phyloP scores from a whole-genome alignment of 92 coral and sea anemone species.

The Porites rus region DNA sequence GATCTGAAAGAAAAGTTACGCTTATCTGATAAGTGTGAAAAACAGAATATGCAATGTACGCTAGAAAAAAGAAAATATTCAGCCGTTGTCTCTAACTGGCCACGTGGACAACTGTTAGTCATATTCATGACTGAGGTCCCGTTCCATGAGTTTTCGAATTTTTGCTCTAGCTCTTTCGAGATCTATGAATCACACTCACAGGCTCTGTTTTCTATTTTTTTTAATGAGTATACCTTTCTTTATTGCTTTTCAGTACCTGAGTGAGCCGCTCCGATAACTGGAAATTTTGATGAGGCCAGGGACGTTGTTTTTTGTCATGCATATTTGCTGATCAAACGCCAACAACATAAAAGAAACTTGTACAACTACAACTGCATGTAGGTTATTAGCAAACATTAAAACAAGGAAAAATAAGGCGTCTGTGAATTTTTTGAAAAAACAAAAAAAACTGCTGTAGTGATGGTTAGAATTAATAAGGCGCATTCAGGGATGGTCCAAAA shows the following conservation, averaged over 20 bases:
- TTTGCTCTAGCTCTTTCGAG: background rate
- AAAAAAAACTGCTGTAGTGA: background rate
- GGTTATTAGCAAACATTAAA: background rate
- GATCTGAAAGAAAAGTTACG: too few species aligned
- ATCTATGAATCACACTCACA: too few species aligned
- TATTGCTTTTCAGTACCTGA: constrained; percentile 25
- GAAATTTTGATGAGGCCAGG: background rate
- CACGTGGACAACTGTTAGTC: background rate
- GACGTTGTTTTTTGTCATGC: too few species aligned
- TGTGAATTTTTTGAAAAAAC: background rate
- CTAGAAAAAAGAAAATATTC: too few species aligned
- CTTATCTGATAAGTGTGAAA: too few species aligned
- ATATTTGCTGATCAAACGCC: background rate
- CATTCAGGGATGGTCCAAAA: too few species aligned
- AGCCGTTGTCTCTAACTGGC: too few species aligned
- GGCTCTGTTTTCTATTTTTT: background rate
- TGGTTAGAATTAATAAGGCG: too few species aligned
- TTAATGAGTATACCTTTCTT: background rate
- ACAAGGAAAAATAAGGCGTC: background rate
- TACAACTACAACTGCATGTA: background rate
- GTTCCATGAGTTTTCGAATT: background rate
- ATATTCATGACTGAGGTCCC: background rate
- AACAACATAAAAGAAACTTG: background rate
- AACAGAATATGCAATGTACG: too few species aligned
- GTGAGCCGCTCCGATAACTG: background rate